Evolutionary conservation across 2,797 vertebrate species (phyloP), one percentile per base, ranked within the genome.

Genomic region (Numenius phaeopus): DNA sequence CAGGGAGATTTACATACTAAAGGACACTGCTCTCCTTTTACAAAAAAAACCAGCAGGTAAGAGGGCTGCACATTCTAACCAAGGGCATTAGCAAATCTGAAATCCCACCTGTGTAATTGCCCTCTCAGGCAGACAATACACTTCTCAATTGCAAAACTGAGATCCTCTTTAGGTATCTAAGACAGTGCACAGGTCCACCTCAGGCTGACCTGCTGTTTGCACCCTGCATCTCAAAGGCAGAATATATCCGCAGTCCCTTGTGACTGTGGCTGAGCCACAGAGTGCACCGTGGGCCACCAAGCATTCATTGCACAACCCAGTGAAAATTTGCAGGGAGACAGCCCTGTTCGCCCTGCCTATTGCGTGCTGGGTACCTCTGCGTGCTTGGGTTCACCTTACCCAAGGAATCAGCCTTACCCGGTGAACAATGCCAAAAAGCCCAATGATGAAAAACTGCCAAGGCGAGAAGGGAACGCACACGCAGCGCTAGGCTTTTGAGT

Each of bases 241-340:
- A 80, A 58, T 16, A 2, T 22, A 32, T 29, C 47, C 54, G 22
- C 29, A 1, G 1, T 15, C 76, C 16, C 16, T 47, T 59, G 12
- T 8, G 49, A 20, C 6, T 18, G 39, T 10, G 52, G 6, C 10
- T 78, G 39, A 78, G 21, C 16, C 62, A 65, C 27, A 13, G 39
- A 62, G 27, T 4, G 39, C 61, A 30, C 61, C 21, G 39, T 21
- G 19, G 40, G 61, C 12, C 9, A 61, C 40, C 22, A 22, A 67
- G 11, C 15, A 44, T 20, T 44, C 10, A 10, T 22, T 84, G 61
- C 27, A 44, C 10, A 71, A 17, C 0, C 8, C 0, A 0, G 12
- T 11, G 49, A 52, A 26, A 27, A 18, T 37, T 3, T 64, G 20
- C 40, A 71, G 32, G 40, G 7, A 10, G 19, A 5, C 6, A 2